Percentiles rank a stretch among this genome's conserved stretches.
Evolutionary conservation across 2,113 vertebrate species (phyloP).

Genomic region (Amphiprion ocellaris): DNA sequence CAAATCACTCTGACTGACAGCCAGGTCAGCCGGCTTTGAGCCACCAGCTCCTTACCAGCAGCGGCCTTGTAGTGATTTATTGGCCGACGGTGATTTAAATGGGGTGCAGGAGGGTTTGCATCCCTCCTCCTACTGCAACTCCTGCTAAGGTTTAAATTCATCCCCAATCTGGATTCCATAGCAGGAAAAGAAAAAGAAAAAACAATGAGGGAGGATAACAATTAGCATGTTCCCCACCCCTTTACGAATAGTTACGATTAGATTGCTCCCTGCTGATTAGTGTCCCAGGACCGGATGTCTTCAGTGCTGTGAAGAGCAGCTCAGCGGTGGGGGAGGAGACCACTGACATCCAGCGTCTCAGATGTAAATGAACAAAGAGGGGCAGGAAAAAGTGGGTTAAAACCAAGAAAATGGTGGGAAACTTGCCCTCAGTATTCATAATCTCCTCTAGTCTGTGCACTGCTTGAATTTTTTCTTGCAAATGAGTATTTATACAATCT

Average conservation of each 20-base stretch:
- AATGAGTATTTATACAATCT: no score
- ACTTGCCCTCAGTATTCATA: neutral
- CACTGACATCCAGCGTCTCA: neutral
- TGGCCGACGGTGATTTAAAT: constrained; percentile 41
- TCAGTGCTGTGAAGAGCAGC: neutral
- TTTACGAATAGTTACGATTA: constrained; percentile 21
- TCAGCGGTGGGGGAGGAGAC: neutral
- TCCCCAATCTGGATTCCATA: constrained; percentile 14
- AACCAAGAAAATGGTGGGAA: constrained; percentile 16
- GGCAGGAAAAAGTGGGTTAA: constrained; percentile 22
- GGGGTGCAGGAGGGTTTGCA: neutral
- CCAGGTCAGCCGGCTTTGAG: constrained; percentile 42
- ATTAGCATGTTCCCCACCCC: constrained; percentile 3
- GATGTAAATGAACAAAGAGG: constrained; percentile 10
- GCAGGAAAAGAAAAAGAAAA: neutral
- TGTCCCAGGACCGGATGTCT: constrained; percentile 20
- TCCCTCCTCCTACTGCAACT: constrained; percentile 20
- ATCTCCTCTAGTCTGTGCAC: neutral
- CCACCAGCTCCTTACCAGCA: constrained; percentile 45
- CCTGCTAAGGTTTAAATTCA: neutral
- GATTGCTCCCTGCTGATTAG: constrained; percentile 16
- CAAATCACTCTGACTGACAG: constrained; percentile 69
- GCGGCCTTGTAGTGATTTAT: constrained; percentile 42
- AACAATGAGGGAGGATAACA: neutral
- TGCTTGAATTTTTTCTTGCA: no score